Conservation (phyloP, 2,797 vertebrate species). For the Cirrhinus molitorella region DNA sequence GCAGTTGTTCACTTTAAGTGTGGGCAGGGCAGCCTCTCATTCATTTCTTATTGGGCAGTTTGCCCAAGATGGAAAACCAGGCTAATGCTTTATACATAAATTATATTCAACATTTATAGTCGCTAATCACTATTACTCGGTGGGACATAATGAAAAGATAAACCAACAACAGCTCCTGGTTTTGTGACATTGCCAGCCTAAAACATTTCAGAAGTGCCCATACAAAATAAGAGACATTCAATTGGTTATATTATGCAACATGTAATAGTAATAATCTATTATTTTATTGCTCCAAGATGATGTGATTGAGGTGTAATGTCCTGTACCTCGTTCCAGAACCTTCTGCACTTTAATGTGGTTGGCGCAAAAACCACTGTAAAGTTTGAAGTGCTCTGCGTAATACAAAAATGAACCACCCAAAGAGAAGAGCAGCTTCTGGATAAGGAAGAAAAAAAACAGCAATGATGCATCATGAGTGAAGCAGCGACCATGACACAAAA, state of each 20-base stretch:
- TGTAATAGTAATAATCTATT: conserved; percentile 46
- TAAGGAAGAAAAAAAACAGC: not conserved
- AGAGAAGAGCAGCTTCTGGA: conserved; percentile 95
- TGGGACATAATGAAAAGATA: conserved; percentile 6
- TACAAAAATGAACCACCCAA: conserved; percentile 98
- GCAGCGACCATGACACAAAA: conserved; percentile 43
- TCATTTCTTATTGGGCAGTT: conserved; percentile 68
- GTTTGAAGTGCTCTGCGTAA: conserved; percentile 98
- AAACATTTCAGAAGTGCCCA: not conserved
- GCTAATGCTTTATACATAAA: conserved; percentile 65
- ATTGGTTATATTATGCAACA: not conserved
- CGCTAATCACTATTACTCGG: conserved; percentile 49
- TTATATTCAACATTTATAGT: conserved; percentile 68
- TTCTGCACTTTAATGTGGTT: conserved; percentile 99
- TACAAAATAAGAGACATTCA: conserved; percentile 10
- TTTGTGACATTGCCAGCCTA: not conserved
- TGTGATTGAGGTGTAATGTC: conserved; percentile 66
- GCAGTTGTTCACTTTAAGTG: conserved; percentile 55
- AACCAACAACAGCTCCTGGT: not conserved
- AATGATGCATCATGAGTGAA: not conserved
- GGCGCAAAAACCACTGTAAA: conserved; percentile 98
- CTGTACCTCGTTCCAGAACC: conserved; percentile 94
- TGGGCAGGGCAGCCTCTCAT: conserved; percentile 55
- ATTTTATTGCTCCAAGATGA: conserved; percentile 60
- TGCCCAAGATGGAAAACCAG: conserved; percentile 68